phyloP scores from a whole-genome alignment of 2,113 vertebrate species.

The Collichthys lucidus region DNA sequence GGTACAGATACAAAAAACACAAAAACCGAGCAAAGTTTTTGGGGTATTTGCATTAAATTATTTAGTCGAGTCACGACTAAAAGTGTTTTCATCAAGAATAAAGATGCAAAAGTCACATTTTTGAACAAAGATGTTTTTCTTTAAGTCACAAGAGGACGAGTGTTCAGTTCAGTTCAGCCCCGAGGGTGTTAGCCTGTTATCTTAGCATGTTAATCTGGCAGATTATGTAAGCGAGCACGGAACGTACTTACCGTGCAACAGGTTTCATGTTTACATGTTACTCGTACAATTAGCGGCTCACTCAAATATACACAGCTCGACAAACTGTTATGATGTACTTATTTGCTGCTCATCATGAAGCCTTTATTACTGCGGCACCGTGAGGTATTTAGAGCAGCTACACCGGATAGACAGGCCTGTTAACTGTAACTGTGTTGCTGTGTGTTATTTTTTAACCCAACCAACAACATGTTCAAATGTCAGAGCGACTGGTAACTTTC shows the following conservation, averaged over 20 bases:
- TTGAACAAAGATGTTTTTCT: not conserved
- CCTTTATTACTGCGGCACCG: not conserved
- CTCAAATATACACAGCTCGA: not conserved
- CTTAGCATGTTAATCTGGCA: too few species aligned
- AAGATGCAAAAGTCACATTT: not conserved
- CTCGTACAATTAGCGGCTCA: not conserved
- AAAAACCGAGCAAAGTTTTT: not conserved
- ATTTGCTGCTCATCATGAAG: not conserved
- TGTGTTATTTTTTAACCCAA: not conserved
- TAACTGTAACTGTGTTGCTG: not conserved
- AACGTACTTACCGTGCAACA: not conserved
- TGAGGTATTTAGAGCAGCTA: not conserved
- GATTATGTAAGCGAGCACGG: too few species aligned
- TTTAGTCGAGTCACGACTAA: not conserved
- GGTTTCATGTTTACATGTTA: not conserved
- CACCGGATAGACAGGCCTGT: not conserved
- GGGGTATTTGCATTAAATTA: not conserved
- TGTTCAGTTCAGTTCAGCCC: not conserved
- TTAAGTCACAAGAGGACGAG: too few species aligned
- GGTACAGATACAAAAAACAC: too few species aligned
- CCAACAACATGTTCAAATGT: constrained; percentile 17
- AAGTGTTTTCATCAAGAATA: not conserved
- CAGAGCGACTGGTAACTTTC: not conserved
- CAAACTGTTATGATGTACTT: too few species aligned
- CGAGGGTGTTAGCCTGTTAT: too few species aligned